Percentiles rank a stretch among this genome's conserved stretches.
Evolutionary conservation across 1,140 invertebrate species (phyloP).

Genomic region (Latrodectus geometricus): DNA sequence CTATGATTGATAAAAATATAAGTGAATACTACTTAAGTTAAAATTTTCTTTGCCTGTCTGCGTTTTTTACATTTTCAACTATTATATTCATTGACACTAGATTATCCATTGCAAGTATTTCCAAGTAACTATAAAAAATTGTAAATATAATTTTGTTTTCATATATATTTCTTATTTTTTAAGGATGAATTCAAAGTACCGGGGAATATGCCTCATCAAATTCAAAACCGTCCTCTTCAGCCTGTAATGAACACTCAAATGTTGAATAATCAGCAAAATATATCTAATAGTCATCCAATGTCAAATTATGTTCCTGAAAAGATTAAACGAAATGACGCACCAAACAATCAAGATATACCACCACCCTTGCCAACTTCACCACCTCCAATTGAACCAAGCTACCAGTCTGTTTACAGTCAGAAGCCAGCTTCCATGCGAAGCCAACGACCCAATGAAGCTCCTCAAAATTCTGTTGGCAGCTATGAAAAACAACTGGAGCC

Average conservation of each 20-base stretch:
- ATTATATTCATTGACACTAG: too few species aligned
- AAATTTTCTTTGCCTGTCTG: too few species aligned
- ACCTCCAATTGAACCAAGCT: constrained; percentile 51
- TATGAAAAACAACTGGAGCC: constrained; percentile 22
- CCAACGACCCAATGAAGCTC: constrained; percentile 9
- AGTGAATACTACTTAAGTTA: too few species aligned
- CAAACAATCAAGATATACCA: constrained; percentile 55
- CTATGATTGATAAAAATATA: too few species aligned
- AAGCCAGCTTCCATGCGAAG: constrained; percentile 48
- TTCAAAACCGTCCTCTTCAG: constrained; percentile 26
- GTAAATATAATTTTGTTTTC: neutral
- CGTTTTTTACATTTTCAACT: too few species aligned
- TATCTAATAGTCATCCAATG: neutral
- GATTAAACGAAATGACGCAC: constrained; percentile 9
- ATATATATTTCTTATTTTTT: neutral
- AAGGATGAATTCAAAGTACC: constrained; percentile 60
- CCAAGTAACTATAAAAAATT: neutral
- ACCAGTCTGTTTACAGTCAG: constrained; percentile 26
- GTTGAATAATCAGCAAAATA: constrained; percentile 18
- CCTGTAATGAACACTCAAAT: constrained; percentile 20
- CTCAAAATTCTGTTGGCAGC: constrained; percentile 3
- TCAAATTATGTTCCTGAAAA: constrained; percentile 22
- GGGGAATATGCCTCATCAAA: constrained; percentile 17
- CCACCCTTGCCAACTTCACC: constrained; percentile 60
- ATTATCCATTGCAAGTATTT: too few species aligned